A percentile compares a stretch with the other conserved stretches of the same genome.
Conservation (phyloP, 2,797 vertebrate genomes). For the Tokudaia muenninki region DNA sequence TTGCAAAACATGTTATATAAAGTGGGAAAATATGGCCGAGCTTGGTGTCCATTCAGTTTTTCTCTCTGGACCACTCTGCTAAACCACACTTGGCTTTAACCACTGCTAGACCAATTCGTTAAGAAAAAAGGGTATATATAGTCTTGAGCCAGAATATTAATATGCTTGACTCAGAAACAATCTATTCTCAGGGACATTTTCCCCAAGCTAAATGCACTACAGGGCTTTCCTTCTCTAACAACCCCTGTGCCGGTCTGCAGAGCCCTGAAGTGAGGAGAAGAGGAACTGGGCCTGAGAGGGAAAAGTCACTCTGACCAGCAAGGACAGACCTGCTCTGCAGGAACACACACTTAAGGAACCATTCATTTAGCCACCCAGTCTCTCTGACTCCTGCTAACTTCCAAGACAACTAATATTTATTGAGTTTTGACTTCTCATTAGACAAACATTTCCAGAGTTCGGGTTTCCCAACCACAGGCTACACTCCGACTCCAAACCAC, state of each 20-base stretch:
- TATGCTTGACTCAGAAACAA: conserved; percentile 76
- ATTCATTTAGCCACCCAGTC: conserved; percentile 7
- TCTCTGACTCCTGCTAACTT: conserved; percentile 54
- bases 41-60: conserved; percentile 82
- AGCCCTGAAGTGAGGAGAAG: conserved; percentile 58
- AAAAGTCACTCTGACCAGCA: background rate
- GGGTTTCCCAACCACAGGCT: background rate
- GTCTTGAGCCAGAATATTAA: conserved; percentile 74
- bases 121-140: conserved; percentile 75
- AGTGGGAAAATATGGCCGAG: conserved; percentile 77
- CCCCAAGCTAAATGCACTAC: conserved; percentile 64
- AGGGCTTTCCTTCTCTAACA: conserved; percentile 70
- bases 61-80: conserved; percentile 69
- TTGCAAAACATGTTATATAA: conserved; percentile 77
- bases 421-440: background rate
- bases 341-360: background rate
- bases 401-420: conserved; percentile 58
- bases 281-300: background rate
- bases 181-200: conserved; percentile 74
- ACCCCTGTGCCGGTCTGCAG: conserved; percentile 58
- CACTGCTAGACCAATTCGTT: conserved; percentile 72
- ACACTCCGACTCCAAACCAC: accelerated
- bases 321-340: background rate
- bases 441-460: background rate
- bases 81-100: conserved; percentile 80